Conservation (phyloP, 1,140 invertebrate species). For the Arion vulgaris region DNA sequence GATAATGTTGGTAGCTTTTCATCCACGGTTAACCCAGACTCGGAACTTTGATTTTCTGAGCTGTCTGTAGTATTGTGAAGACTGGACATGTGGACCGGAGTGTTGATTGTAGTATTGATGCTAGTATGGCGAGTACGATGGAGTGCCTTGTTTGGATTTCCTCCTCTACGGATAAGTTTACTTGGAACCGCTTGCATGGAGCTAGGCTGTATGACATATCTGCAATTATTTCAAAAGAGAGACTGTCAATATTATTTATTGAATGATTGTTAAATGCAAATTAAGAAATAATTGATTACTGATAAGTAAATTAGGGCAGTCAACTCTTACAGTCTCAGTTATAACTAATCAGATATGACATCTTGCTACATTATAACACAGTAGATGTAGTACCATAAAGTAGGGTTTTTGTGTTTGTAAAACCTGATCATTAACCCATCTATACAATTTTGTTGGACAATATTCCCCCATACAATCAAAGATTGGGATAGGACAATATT, state of each 20-base stretch:
- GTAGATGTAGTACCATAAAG: too few relatives aligned
- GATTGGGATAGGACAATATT: too few relatives aligned
- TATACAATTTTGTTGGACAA: too few relatives aligned
- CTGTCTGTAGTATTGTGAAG: not conserved
- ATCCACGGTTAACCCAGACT: not conserved
- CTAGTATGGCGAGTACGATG: constrained; percentile 23
- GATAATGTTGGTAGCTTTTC: not conserved
- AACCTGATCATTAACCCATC: too few relatives aligned
- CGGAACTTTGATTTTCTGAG: not conserved
- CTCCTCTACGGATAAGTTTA: constrained; percentile 40
- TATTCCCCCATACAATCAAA: too few relatives aligned
- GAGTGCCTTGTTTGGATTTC: not conserved
- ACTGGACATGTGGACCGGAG: not conserved
- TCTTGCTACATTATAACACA: too few relatives aligned
- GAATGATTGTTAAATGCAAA: not conserved
- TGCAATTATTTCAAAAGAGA: constrained; percentile 25
- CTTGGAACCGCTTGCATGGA: constrained; percentile 64
- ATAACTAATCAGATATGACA: too few relatives aligned
- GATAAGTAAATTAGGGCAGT: not conserved
- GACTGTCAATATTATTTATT: not conserved
- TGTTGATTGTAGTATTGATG: not conserved
- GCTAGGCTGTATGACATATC: constrained; percentile 66
- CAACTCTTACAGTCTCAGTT: too few relatives aligned
- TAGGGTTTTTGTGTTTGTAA: too few relatives aligned
- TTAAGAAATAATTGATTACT: not conserved